A percentile compares a stretch with the other conserved stretches of the same genome.
Conservation (phyloP, 2,113 vertebrate species). For the Poeciliopsis turrubarensis region DNA sequence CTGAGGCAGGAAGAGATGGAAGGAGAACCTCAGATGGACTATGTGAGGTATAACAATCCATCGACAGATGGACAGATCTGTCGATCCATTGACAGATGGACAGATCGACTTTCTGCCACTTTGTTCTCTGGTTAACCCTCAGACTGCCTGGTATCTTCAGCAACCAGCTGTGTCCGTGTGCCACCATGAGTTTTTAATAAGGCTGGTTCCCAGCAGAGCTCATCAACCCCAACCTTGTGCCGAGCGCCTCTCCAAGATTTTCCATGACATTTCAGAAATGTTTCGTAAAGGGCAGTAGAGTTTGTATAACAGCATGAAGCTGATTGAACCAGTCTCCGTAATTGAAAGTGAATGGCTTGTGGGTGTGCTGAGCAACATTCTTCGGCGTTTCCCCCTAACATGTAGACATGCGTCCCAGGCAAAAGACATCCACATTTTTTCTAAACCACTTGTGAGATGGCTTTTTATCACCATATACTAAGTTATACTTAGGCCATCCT, state of each 20-base stretch:
- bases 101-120: no score
- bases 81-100: no score
- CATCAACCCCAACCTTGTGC: conserved; percentile 33
- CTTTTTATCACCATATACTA: neutral
- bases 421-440: no score
- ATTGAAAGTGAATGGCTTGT: conserved; percentile 9
- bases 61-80: neutral
- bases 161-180: conserved; percentile 53
- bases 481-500: no score
- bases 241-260: conserved; percentile 37
- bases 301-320: conserved; percentile 49
- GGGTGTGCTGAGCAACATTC: neutral
- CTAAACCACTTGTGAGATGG: no score
- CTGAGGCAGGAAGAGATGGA: neutral
- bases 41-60: neutral
- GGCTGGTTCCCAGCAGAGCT: conserved; percentile 58
- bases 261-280: conserved; percentile 63
- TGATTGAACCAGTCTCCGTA: conserved; percentile 44
- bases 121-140: conserved; percentile 14
- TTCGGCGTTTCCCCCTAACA: neutral
- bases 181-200: conserved; percentile 65
- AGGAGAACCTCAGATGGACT: neutral
- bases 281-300: conserved; percentile 53
- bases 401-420: neutral
- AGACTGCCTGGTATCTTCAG: conserved; percentile 34